phyloP scores from a whole-genome alignment of 2,113 vertebrate genomes.

The Picathartes gymnocephalus region DNA sequence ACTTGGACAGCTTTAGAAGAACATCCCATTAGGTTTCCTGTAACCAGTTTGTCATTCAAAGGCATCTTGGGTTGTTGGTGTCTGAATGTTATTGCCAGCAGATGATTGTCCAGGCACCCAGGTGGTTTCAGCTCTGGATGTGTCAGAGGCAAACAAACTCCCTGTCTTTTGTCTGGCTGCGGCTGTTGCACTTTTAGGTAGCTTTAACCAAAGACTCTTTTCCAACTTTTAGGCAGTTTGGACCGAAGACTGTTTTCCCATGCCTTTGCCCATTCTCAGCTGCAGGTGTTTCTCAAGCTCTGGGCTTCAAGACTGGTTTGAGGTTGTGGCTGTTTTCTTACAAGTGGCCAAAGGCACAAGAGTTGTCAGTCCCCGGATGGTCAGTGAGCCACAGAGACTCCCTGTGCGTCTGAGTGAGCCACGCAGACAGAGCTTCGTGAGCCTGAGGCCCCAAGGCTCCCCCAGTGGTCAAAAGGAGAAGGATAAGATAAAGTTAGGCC shows the following conservation, averaged over 20 bases:
- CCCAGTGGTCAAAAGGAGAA: not conserved
- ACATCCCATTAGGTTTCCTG: not conserved
- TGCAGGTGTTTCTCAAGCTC: not conserved
- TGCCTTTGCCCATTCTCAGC: not conserved
- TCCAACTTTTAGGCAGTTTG: not conserved
- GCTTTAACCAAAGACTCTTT: not conserved
- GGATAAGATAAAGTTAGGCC: not conserved
- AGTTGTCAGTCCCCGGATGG: not conserved
- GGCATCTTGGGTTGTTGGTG: not conserved
- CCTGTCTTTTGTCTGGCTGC: not conserved
- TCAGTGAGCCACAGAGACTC: not conserved
- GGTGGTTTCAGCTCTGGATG: not conserved
- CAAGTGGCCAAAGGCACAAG: not conserved
- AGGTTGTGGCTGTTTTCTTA: not conserved
- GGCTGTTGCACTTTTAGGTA: not conserved
- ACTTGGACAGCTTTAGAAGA: not conserved
- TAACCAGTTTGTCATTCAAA: not conserved
- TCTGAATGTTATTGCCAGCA: not conserved
- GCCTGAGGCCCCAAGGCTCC: not conserved
- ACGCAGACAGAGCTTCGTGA: fast-evolving
- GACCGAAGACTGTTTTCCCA: not conserved
- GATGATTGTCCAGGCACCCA: not conserved
- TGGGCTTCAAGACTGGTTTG: not conserved
- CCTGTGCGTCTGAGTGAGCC: not conserved
- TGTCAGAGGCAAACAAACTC: not conserved